Evolutionary conservation across 2,113 vertebrate species (phyloP).

Genomic region (Vulpes lagopus): DNA sequence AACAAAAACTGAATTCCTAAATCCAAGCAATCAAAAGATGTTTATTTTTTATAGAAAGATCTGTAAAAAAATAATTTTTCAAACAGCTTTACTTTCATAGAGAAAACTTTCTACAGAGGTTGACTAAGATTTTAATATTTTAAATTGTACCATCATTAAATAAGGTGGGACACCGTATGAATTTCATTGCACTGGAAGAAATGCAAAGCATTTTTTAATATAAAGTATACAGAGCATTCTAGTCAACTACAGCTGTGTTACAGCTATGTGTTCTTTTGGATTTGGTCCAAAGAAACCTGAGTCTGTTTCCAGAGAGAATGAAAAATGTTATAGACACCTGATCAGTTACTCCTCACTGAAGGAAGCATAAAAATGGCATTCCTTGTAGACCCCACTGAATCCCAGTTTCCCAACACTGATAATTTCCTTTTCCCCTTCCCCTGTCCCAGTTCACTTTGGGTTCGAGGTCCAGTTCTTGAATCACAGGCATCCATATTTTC

Average conservation of each 20-base stretch:
- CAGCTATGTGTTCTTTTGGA: conserved; percentile 92
- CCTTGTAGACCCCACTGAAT: conserved; percentile 78
- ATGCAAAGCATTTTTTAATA: conserved; percentile 91
- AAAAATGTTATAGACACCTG: conserved; percentile 87
- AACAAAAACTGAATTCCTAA: conserved; percentile 87
- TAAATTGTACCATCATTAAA: conserved; percentile 90
- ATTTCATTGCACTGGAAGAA: conserved; percentile 92
- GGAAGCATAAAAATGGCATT: conserved; percentile 77
- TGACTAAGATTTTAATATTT: conserved; percentile 86
- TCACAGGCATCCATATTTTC: conserved; percentile 72
- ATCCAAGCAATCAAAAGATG: conserved; percentile 88
- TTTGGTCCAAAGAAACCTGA: conserved; percentile 95
- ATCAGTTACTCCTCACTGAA: conserved; percentile 83
- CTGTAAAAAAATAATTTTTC: conserved; percentile 92
- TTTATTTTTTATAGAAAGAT: conserved; percentile 91
- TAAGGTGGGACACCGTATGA: conserved; percentile 88
- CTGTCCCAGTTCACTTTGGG: conserved; percentile 66
- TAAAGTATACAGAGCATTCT: conserved; percentile 90
- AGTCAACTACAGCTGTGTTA: conserved; percentile 91
- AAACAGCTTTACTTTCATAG: conserved; percentile 88
- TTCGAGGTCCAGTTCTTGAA: conserved; percentile 74
- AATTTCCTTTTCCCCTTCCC: conserved; percentile 67
- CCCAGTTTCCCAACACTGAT: conserved; percentile 78
- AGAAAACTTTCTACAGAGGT: conserved; percentile 88
- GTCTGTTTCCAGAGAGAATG: conserved; percentile 90